Evolutionary conservation across 2,888 invertebrate genomes (phyloP).

Genomic region (Hirtodrosophila trivittata): DNA sequence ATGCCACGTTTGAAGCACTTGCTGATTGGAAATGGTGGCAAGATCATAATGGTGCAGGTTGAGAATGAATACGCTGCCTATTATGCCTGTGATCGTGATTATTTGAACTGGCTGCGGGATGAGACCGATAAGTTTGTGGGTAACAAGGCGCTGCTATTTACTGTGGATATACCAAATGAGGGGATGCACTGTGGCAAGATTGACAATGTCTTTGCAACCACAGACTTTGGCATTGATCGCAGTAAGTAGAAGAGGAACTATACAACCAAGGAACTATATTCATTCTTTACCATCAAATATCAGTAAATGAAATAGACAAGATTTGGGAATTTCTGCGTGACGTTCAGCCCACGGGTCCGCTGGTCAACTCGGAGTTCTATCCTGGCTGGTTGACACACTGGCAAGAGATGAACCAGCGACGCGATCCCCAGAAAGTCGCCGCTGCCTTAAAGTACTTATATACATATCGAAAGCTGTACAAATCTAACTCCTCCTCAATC

Average conservation of each 20-base stretch:
- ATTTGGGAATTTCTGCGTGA: conserved; percentile 85
- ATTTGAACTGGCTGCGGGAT: conserved; percentile 88
- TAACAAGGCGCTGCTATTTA: conserved; percentile 87
- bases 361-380: conserved; percentile 96
- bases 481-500: background rate
- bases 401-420: conserved; percentile 88
- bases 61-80: conserved; percentile 97
- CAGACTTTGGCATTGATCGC: conserved; percentile 89
- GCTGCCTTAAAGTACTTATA: conserved; percentile 78
- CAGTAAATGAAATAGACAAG: conserved; percentile 79
- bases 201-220: conserved; percentile 89
- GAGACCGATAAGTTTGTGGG: conserved; percentile 84
- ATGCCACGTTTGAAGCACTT: conserved; percentile 84
- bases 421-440: conserved; percentile 85
- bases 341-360: conserved; percentile 88
- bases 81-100: conserved; percentile 88
- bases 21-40: conserved; percentile 89
- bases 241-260: conserved; percentile 52
- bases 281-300: background rate
- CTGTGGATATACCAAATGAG: conserved; percentile 89
- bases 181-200: conserved; percentile 87
- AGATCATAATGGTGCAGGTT: conserved; percentile 92
- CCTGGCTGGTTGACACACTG: conserved; percentile 96
- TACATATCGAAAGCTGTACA: too few species aligned
- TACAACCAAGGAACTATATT: background rate